Evolutionary conservation across 2,888 invertebrate species (phyloP).

Genomic region (Artemia sp.): DNA sequence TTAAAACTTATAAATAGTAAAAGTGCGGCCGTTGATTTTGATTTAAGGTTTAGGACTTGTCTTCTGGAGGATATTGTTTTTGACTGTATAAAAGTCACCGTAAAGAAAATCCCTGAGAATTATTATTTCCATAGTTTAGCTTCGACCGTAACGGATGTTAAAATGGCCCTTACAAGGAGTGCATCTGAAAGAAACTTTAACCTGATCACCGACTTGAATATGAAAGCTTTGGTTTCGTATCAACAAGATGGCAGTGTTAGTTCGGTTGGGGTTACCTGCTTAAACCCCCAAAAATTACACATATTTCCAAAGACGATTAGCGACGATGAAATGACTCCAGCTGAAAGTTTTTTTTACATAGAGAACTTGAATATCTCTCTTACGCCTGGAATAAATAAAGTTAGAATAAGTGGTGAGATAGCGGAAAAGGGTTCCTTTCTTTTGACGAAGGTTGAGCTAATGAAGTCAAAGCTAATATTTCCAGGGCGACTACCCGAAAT

Average conservation of each 20-base stretch:
- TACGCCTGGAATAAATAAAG: neutral
- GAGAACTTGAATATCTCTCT: neutral
- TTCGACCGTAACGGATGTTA: neutral
- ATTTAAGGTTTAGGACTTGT: neutral
- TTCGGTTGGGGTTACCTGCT: conserved; percentile 53
- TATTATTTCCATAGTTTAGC: conserved; percentile 28
- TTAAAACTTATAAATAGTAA: neutral
- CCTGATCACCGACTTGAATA: conserved; percentile 37
- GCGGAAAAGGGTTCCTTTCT: neutral
- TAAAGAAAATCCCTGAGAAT: neutral
- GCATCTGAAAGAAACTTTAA: conserved; percentile 5
- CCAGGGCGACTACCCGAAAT: neutral
- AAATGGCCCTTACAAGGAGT: neutral
- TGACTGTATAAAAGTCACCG: neutral
- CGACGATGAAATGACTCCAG: neutral
- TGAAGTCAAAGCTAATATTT: neutral
- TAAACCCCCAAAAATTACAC: conserved; percentile 39
- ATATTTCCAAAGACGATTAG: neutral
- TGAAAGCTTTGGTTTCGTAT: conserved; percentile 52
- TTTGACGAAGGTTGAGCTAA: neutral
- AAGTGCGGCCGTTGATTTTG: neutral
- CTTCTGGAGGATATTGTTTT: neutral
- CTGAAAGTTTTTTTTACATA: neutral
- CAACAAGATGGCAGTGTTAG: conserved; percentile 64
- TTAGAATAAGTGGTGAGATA: neutral